Percentiles rank a stretch among this genome's conserved stretches.
These are phyloP conservation scores for Hyla sarda DNA, from an alignment of 2,113 vertebrate genomes.

Conservation along the genomic window DNA sequence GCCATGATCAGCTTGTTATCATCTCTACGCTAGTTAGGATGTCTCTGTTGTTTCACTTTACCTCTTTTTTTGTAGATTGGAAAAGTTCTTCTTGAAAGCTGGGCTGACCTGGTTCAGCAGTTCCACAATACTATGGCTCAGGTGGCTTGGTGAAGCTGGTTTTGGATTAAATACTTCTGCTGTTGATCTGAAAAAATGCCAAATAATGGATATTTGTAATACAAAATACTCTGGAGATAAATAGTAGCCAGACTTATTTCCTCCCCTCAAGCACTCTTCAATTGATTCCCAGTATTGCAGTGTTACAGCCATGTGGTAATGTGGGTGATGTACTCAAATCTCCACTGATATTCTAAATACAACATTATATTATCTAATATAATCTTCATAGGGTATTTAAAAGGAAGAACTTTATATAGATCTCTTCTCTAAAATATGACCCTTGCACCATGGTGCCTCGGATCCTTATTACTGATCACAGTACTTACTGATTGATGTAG, in stretches of 20 bases:
- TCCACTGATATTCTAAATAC: not conserved
- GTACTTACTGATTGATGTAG: conserved; percentile 76
- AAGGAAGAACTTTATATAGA: too few relatives aligned
- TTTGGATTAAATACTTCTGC: conserved; percentile 59
- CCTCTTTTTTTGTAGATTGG: conserved; percentile 58
- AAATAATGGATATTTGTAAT: not conserved
- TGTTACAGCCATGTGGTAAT: too few relatives aligned
- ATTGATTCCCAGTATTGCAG: too few relatives aligned
- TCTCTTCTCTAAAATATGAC: too few relatives aligned
- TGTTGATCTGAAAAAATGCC: conserved; percentile 51
- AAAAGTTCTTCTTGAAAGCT: conserved; percentile 59
- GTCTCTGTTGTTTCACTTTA: not conserved
- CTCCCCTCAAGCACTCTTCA: not conserved
- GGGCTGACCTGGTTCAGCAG: conserved; percentile 59
- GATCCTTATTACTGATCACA: not conserved
- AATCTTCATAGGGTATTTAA: too few relatives aligned
- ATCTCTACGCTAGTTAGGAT: too few relatives aligned
- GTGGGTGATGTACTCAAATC: not conserved
- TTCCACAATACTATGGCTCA: conserved; percentile 58
- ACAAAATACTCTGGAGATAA: not conserved
- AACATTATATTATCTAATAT: not conserved
- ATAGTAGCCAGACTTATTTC: not conserved
- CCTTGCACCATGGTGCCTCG: too few relatives aligned
- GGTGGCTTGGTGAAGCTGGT: conserved; percentile 53
- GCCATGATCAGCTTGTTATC: too few relatives aligned